Conservation (phyloP, 2,113 vertebrate species). For the Campylorhamphus procurvoides region DNA sequence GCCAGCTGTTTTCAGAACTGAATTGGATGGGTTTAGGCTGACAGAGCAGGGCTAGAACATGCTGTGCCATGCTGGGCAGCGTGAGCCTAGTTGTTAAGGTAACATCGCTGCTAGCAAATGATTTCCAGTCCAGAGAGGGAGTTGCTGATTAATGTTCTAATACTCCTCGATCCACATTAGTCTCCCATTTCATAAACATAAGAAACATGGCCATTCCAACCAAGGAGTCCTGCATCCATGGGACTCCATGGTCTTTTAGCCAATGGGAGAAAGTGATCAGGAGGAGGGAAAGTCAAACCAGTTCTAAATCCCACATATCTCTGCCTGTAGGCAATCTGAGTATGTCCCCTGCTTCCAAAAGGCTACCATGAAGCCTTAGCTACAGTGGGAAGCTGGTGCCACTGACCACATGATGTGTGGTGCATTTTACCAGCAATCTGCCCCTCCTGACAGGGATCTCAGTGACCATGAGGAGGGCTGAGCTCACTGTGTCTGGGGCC, state of each 20-base stretch:
- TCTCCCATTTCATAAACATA: not conserved
- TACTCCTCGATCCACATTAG: not conserved
- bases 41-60: not conserved
- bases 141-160: not conserved
- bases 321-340: not conserved
- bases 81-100: not conserved
- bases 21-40: not conserved
- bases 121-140: not conserved
- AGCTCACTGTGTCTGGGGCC: not conserved
- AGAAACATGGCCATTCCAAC: not conserved
- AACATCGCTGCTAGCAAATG: not conserved
- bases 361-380: not conserved
- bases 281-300: not conserved
- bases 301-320: not conserved
- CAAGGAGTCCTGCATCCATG: not conserved
- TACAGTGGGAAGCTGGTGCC: not conserved
- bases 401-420: not conserved
- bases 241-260: not conserved
- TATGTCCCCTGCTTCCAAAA: not conserved
- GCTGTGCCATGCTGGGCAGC: not conserved
- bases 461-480: not conserved
- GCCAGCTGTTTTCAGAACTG: not conserved
- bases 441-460: not conserved
- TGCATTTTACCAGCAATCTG: not conserved
- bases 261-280: fast-evolving